These are phyloP conservation scores for Varanus salvator DNA, from an alignment of 2,113 vertebrate species.

Conservation along the genomic window DNA sequence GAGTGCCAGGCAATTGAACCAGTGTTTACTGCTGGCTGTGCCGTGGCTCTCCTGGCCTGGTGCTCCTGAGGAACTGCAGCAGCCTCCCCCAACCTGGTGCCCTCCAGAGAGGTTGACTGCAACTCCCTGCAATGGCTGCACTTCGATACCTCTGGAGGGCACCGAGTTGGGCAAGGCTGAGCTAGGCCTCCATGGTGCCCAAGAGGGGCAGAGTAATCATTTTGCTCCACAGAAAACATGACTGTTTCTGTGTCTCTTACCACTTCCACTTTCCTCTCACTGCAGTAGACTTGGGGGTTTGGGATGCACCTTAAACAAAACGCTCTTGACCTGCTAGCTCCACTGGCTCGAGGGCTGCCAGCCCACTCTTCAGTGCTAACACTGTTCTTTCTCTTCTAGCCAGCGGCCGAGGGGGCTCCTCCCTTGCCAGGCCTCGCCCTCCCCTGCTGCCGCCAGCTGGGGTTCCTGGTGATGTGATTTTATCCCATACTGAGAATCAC, in stretches of 20 bases:
- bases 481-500: constrained; percentile 88
- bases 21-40: neutral
- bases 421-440: neutral
- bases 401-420: neutral
- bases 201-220: no score
- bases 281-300: neutral
- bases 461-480: constrained; percentile 97
- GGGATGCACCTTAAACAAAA: neutral
- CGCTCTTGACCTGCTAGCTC: neutral
- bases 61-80: neutral
- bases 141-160: no score
- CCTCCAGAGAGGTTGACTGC: no score
- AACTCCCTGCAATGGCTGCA: no score
- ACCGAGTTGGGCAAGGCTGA: no score
- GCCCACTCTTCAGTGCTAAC: neutral
- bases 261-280: neutral
- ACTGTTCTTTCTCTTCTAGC: neutral
- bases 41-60: neutral
- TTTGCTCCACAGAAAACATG: neutral
- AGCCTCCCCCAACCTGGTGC: no score
- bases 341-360: neutral
- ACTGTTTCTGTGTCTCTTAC: neutral
- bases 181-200: neutral
- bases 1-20: no score
- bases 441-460: constrained; percentile 84